phyloP scores from a whole-genome alignment of 2,888 invertebrate species.

The Acrobasis suavella region DNA sequence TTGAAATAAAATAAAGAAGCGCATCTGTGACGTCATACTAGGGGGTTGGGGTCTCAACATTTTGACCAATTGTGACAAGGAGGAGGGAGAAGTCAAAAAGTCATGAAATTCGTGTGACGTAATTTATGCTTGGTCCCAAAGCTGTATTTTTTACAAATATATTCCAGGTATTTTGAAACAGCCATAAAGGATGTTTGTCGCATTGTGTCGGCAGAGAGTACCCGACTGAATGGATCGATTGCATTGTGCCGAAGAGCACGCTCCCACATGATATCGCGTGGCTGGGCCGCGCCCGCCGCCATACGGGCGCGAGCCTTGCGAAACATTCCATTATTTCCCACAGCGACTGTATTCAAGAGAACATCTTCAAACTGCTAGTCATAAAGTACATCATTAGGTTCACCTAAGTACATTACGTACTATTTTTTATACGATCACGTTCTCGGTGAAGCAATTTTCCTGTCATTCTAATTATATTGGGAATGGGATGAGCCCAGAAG shows the following conservation, averaged over 20 bases:
- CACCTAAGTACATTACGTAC: background rate
- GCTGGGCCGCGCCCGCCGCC: constrained; percentile 54
- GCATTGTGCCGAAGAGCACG: constrained; percentile 39
- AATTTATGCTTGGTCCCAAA: too few relatives aligned
- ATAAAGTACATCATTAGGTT: background rate
- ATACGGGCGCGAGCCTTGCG: constrained; percentile 54
- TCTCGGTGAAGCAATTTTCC: background rate
- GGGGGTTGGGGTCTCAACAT: too few relatives aligned
- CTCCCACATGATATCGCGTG: constrained; percentile 61
- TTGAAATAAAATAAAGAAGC: too few relatives aligned
- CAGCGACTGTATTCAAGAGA: constrained; percentile 29
- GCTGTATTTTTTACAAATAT: background rate
- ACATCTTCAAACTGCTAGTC: constrained; percentile 24
- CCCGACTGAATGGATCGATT: constrained; percentile 55
- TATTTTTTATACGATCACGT: background rate
- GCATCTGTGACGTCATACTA: too few relatives aligned
- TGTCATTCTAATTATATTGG: background rate
- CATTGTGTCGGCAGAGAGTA: constrained; percentile 50
- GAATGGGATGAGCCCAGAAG: background rate
- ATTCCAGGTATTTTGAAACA: constrained; percentile 36
- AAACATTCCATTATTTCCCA: constrained; percentile 51
- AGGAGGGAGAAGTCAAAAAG: too few relatives aligned
- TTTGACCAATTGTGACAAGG: too few relatives aligned
- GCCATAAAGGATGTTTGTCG: constrained; percentile 64
- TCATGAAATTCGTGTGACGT: too few relatives aligned